Evolutionary conservation across 2,113 vertebrate species (phyloP).

Genomic region (Salvelinus sp.): DNA sequence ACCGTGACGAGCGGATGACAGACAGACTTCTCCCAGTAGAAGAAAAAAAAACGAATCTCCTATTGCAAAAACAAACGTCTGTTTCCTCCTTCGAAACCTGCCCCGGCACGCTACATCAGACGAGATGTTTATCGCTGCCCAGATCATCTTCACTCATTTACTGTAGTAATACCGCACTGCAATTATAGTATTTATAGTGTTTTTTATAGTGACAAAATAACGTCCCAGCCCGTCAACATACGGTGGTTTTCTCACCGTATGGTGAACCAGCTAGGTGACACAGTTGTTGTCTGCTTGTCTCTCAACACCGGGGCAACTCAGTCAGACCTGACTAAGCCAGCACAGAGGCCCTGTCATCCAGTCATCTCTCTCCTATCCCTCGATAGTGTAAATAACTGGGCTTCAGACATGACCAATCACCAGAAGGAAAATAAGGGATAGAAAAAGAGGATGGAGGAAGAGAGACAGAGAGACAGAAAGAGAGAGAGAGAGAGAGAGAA

Average conservation of each 20-base stretch:
- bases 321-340: slow-evolving; percentile 58
- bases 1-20: slow-evolving; percentile 54
- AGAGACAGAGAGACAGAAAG: too few relatives aligned
- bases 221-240: neutral
- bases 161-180: neutral
- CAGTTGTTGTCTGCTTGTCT: slow-evolving; percentile 54
- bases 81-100: slow-evolving; percentile 41
- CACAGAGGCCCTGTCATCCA: slow-evolving; percentile 52
- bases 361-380: slow-evolving; percentile 30
- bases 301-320: slow-evolving; percentile 9
- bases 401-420: slow-evolving; percentile 69
- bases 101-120: slow-evolving; percentile 24
- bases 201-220: neutral
- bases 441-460: slow-evolving; percentile 9
- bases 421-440: slow-evolving; percentile 37
- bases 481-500: neutral
- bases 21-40: slow-evolving; percentile 46
- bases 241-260: slow-evolving; percentile 3
- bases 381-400: slow-evolving; percentile 1
- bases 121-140: neutral
- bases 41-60: slow-evolving; percentile 30
- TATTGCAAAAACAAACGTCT: slow-evolving; percentile 58
- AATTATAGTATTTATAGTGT: neutral
- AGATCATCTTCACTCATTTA: neutral
- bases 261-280: slow-evolving; percentile 35